Percentiles rank a stretch among this genome's conserved stretches.
These are phyloP conservation scores for Micromys minutus DNA, from an alignment of 2,113 vertebrate genomes.

Conservation along the genomic window DNA sequence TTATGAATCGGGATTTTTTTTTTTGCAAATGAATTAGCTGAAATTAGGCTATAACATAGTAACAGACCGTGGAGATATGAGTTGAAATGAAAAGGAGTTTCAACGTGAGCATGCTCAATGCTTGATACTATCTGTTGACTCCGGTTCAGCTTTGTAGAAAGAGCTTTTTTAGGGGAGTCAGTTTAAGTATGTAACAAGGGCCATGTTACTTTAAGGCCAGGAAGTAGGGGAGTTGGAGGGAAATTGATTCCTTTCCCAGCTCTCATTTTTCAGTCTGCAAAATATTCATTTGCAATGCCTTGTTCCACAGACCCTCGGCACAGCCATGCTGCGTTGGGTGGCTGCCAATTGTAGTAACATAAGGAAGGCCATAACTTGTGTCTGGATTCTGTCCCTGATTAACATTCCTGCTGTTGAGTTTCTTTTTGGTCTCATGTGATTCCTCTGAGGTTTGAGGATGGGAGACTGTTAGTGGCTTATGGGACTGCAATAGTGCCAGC, in stretches of 20 bases:
- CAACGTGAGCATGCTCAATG: background rate
- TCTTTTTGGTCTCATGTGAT: constrained; percentile 52
- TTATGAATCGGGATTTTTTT: constrained; percentile 30
- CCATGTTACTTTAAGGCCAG: constrained; percentile 32
- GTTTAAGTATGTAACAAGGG: constrained; percentile 44
- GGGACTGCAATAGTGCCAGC: background rate
- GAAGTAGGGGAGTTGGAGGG: constrained; percentile 48
- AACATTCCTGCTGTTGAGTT: constrained; percentile 34
- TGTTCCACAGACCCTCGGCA: background rate
- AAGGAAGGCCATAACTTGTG: constrained; percentile 38
- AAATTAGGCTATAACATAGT: constrained; percentile 48
- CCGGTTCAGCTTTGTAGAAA: constrained; percentile 54
- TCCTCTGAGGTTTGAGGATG: constrained; percentile 12
- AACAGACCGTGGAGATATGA: constrained; percentile 10
- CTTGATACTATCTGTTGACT: background rate
- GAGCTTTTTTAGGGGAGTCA: constrained; percentile 32
- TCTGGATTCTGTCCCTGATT: constrained; percentile 56
- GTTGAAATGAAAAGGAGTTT: constrained; percentile 44
- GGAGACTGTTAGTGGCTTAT: background rate
- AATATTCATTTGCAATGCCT: constrained; percentile 41
- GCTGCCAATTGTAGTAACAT: constrained; percentile 46
- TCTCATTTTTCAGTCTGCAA: constrained; percentile 55
- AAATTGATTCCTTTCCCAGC: constrained; percentile 9
- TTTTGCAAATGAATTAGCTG: constrained; percentile 38
- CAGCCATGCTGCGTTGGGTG: constrained; percentile 36